Conservation (phyloP, 2,797 vertebrate species). For the Enteromius paludinosus region DNA sequence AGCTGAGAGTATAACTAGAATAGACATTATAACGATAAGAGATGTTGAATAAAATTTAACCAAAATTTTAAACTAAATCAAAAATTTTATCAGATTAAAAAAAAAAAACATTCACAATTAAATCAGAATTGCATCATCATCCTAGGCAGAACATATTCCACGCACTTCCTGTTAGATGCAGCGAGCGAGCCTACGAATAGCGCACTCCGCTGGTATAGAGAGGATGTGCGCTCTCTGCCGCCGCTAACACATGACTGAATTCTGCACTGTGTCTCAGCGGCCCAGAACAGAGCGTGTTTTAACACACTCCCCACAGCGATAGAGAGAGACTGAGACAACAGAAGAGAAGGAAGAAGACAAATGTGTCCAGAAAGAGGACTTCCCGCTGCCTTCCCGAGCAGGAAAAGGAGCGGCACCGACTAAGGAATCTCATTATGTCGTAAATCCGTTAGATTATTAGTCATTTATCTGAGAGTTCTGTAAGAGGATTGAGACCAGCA, state of each 20-base stretch:
- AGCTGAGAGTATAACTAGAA: not conserved
- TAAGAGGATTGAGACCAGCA: conserved; percentile 45
- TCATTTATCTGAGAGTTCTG: conserved; percentile 51
- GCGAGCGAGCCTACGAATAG: conserved; percentile 11
- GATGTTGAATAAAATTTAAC: not conserved
- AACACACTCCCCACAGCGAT: conserved; percentile 20
- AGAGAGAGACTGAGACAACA: conserved; percentile 1
- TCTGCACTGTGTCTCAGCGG: conserved; percentile 2
- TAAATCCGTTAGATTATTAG: conserved; percentile 59
- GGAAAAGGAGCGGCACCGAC: conserved; percentile 3
- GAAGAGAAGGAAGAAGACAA: conserved; percentile 10
- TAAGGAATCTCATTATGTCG: conserved; percentile 52
- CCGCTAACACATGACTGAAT: not conserved
- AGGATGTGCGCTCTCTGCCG: not conserved
- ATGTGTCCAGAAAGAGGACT: conserved; percentile 34
- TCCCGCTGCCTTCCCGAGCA: conserved; percentile 26
- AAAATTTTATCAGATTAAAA: not conserved
- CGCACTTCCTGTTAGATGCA: not conserved
- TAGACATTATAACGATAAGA: not conserved
- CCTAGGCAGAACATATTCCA: not conserved
- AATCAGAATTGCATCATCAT: not conserved
- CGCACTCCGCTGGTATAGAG: conserved; percentile 20
- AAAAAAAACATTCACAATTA: not conserved
- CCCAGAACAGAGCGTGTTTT: conserved; percentile 23
- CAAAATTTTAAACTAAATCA: not conserved